Evolutionary conservation across 2,797 vertebrate species (phyloP).

Genomic region (Scyliorhinus canicula): DNA sequence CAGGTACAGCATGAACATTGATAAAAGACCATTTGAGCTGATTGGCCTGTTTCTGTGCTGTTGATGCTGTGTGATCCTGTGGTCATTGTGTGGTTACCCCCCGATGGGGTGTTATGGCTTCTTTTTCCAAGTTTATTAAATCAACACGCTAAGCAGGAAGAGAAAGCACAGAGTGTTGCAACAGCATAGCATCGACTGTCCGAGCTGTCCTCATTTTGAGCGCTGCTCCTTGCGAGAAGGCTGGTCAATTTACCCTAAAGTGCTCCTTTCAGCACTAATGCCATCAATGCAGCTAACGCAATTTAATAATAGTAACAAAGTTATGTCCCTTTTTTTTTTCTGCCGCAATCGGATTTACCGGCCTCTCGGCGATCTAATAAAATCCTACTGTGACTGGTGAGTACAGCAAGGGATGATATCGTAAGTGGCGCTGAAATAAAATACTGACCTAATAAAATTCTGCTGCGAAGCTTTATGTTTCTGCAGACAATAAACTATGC

Average conservation of each 20-base stretch:
- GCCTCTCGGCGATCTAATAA: not conserved
- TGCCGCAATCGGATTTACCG: not conserved
- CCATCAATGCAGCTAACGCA: not conserved
- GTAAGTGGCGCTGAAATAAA: not conserved
- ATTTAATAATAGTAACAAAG: not conserved
- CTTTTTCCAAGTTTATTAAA: not conserved
- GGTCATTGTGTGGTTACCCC: no score
- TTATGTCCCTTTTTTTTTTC: not conserved
- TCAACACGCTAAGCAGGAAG: no score
- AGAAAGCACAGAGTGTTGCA: not conserved
- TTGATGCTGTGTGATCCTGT: no score
- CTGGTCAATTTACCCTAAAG: not conserved
- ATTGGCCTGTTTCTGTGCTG: no score
- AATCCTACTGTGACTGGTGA: not conserved
- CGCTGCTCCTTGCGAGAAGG: not conserved
- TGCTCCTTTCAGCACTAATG: not conserved
- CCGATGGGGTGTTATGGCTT: not conserved
- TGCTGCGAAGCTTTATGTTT: not conserved
- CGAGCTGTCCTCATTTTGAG: not conserved
- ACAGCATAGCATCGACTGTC: not conserved
- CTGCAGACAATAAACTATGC: not conserved
- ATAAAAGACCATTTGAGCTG: not conserved
- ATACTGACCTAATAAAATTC: not conserved
- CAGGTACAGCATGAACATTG: not conserved
- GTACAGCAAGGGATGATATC: not conserved